Conservation (phyloP, 2,888 invertebrate genomes). For the Rhabditophanes sp. region DNA sequence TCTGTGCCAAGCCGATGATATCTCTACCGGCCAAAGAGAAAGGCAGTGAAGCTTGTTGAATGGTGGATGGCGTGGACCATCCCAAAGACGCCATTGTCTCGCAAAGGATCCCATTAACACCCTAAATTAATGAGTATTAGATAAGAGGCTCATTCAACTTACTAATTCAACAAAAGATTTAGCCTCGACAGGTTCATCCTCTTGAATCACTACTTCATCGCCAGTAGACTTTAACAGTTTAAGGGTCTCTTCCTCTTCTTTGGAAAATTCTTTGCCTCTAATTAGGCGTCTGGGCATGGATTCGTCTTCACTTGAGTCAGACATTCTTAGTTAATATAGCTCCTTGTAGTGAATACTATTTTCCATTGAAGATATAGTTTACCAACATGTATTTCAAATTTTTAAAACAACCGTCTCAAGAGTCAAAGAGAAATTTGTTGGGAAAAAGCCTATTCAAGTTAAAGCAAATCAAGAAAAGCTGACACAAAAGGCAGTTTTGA, state of each 20-base stretch:
- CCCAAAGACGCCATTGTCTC: slow-evolving; percentile 77
- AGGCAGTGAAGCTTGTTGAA: slow-evolving; percentile 83
- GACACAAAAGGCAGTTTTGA: too few species aligned
- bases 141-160: background rate
- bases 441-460: too few species aligned
- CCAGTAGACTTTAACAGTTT: too few species aligned
- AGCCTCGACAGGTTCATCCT: slow-evolving; percentile 10
- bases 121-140: slow-evolving; percentile 49
- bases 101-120: slow-evolving; percentile 71
- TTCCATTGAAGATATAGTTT: too few species aligned
- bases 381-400: too few species aligned
- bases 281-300: slow-evolving; percentile 4
- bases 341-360: too few species aligned
- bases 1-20: slow-evolving; percentile 62
- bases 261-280: too few species aligned
- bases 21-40: slow-evolving; percentile 70
- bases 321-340: too few species aligned
- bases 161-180: slow-evolving; percentile 18
- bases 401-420: too few species aligned
- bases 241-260: too few species aligned
- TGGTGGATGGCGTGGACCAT: slow-evolving; percentile 85
- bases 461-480: too few species aligned
- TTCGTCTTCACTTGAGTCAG: slow-evolving; percentile 6
- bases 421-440: too few species aligned
- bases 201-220: slow-evolving; percentile 9